Conservation (phyloP, 2,797 vertebrate genomes). For the Sibirionetta formosa region DNA sequence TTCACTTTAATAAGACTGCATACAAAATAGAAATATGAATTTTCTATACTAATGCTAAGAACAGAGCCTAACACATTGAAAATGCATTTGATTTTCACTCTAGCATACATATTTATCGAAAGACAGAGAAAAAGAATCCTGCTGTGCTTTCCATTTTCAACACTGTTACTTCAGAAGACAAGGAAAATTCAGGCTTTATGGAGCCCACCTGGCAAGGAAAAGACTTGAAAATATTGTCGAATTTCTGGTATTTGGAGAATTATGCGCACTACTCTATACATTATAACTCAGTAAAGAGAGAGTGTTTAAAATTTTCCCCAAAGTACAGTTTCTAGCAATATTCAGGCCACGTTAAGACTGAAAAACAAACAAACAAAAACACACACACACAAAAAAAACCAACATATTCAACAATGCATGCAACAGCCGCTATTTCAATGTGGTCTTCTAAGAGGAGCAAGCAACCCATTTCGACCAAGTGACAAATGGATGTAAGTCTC, state of each 20-base stretch:
- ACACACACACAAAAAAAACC: background rate
- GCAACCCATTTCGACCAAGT: background rate
- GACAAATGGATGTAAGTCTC: background rate
- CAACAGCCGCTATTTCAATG: background rate
- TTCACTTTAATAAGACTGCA: background rate
- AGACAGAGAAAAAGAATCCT: background rate
- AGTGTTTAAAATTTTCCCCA: background rate
- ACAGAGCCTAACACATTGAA: background rate
- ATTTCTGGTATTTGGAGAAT: background rate
- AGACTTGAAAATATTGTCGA: background rate
- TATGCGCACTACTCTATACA: background rate
- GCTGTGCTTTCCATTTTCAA: fast-evolving
- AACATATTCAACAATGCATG: background rate
- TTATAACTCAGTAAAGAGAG: background rate
- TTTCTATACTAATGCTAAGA: background rate
- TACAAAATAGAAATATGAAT: background rate
- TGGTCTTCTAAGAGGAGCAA: background rate
- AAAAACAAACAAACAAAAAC: background rate
- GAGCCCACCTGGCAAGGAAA: background rate
- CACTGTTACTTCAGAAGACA: background rate
- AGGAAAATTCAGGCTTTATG: background rate
- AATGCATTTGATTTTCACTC: background rate
- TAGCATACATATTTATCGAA: background rate
- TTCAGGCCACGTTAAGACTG: background rate
- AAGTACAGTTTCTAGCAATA: background rate